Percentiles rank a stretch among this genome's conserved stretches.
Conservation (phyloP, 2,113 vertebrate genomes). For the Budorcas taxicolor region DNA sequence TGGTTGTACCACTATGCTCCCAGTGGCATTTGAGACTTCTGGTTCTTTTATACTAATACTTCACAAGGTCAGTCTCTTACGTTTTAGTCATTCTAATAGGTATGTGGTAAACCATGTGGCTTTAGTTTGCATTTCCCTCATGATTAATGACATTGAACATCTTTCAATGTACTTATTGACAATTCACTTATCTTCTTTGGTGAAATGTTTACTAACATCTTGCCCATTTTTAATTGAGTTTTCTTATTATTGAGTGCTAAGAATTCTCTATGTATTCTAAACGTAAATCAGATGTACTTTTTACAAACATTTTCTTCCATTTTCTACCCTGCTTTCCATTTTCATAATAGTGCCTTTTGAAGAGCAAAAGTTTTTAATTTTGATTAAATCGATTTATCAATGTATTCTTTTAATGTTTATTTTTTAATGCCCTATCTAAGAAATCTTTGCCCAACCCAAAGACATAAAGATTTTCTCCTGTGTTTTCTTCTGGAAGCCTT, state of each 20-base stretch:
- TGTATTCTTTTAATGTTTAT: neutral
- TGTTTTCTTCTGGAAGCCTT: neutral
- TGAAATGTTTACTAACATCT: neutral
- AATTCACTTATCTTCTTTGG: neutral
- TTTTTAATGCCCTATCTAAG: neutral
- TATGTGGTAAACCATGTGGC: neutral
- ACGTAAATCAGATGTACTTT: neutral
- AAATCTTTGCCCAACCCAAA: neutral
- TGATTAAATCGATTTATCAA: neutral
- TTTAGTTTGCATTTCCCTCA: neutral
- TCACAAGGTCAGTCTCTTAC: neutral
- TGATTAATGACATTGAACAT: neutral
- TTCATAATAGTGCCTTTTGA: neutral
- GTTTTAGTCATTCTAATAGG: neutral
- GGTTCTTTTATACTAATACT: neutral
- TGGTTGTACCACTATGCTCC: neutral
- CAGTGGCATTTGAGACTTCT: neutral
- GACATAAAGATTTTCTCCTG: neutral
- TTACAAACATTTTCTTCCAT: neutral
- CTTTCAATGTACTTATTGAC: neutral
- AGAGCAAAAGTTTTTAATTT: neutral
- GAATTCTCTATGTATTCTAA: neutral
- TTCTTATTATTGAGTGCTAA: neutral
- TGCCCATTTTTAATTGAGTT: neutral
- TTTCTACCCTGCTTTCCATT: neutral